Conservation (phyloP, 1,140 invertebrate genomes). For the Nomia melanderi region DNA sequence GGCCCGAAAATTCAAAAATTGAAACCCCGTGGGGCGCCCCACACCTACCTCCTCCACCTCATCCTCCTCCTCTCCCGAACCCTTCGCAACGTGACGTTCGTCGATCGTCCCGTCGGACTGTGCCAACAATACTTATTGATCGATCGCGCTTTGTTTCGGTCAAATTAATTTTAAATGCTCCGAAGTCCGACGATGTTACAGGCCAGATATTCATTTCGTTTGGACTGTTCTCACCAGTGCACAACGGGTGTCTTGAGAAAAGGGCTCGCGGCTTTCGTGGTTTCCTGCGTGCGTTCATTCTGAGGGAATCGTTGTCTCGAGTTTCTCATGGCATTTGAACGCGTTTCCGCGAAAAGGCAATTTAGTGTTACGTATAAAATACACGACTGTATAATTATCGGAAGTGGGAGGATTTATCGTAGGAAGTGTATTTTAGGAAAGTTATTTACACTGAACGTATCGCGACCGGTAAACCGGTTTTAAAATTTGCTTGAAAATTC, state of each 20-base stretch:
- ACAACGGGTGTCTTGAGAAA: constrained; percentile 51
- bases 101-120: constrained; percentile 45
- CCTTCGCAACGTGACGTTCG: constrained; percentile 49
- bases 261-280: neutral
- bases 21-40: constrained; percentile 66
- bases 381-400: too few species aligned
- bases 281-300: too few species aligned
- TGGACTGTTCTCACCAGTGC: constrained; percentile 59
- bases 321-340: too few species aligned
- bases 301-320: too few species aligned
- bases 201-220: constrained; percentile 53
- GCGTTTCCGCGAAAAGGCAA: too few species aligned
- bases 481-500: too few species aligned
- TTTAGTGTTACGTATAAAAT: too few species aligned
- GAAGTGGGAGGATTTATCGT: too few species aligned
- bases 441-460: too few species aligned
- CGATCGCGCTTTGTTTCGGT: constrained; percentile 70
- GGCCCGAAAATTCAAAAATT: constrained; percentile 73
- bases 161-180: constrained; percentile 72
- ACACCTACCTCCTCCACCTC: constrained; percentile 62
- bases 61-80: too few species aligned
- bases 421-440: too few species aligned
- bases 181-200: constrained; percentile 53
- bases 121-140: constrained; percentile 66
- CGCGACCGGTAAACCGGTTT: too few species aligned